phyloP scores from a whole-genome alignment of 1,140 invertebrate genomes.

The Babylonia areolata region DNA sequence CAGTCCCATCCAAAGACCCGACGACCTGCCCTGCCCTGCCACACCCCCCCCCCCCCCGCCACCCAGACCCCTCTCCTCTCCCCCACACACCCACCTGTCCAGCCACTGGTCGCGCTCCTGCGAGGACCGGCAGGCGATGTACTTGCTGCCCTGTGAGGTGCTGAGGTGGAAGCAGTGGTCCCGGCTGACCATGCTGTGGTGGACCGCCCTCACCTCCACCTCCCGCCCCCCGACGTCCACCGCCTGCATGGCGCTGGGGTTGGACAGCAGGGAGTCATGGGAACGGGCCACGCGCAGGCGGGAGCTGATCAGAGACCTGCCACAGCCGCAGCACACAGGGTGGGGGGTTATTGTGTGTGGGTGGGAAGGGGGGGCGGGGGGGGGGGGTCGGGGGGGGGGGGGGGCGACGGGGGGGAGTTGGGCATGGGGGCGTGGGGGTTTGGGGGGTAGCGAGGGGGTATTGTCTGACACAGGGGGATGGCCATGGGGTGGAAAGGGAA shows the following conservation, averaged over 20 bases:
- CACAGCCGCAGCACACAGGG: constrained; percentile 22
- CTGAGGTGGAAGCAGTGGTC: constrained; percentile 92
- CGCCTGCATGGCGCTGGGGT: constrained; percentile 85
- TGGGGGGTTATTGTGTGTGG: too few species aligned
- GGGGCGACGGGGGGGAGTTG: too few species aligned
- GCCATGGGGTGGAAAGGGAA: too few species aligned
- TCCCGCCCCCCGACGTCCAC: constrained; percentile 79
- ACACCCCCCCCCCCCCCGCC: neutral
- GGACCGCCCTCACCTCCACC: constrained; percentile 83
- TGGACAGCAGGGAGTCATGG: constrained; percentile 89
- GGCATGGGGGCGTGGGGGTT: too few species aligned
- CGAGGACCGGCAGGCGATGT: constrained; percentile 90
- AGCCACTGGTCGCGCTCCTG: constrained; percentile 94
- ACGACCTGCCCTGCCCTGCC: neutral
- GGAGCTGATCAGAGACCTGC: constrained; percentile 70
- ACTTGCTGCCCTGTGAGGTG: constrained; percentile 82
- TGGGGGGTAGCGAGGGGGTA: too few species aligned
- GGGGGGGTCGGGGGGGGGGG: too few species aligned
- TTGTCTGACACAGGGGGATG: too few species aligned
- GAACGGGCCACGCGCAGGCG: constrained; percentile 84
- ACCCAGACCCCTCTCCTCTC: too few species aligned
- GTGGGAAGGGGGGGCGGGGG: too few species aligned
- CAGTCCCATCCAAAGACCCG: too few species aligned
- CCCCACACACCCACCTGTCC: constrained; percentile 81
- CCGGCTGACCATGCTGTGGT: constrained; percentile 80